These are phyloP conservation scores for Eclectus roratus DNA, from an alignment of 2,113 vertebrate species.

Conservation along the genomic window DNA sequence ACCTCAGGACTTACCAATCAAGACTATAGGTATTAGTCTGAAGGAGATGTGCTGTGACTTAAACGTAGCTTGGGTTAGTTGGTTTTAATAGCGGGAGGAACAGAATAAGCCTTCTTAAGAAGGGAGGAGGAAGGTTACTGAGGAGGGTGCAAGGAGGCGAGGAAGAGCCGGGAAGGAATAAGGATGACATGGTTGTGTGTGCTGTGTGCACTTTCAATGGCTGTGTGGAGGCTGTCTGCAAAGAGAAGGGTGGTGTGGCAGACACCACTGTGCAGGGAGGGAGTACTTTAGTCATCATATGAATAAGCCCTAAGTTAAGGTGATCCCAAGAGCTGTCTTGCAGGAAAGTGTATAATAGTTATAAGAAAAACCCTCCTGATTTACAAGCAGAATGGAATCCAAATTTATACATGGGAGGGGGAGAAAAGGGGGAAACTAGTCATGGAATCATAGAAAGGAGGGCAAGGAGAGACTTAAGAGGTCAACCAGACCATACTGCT, in stretches of 20 bases:
- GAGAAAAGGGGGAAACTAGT: neutral
- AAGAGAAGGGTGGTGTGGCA: neutral
- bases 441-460: constrained; percentile 24
- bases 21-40: neutral
- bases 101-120: neutral
- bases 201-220: neutral
- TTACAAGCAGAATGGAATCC: constrained; percentile 8
- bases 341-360: neutral
- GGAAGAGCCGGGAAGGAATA: neutral
- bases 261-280: fast-evolving
- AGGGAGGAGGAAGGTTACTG: neutral
- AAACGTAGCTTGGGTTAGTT: neutral
- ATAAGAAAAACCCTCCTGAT: constrained; percentile 1
- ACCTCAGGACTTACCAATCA: neutral
- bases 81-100: neutral
- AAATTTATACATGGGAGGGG: neutral
- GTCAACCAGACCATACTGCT: constrained; percentile 32
- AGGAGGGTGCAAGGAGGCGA: neutral
- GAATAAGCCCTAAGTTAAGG: neutral
- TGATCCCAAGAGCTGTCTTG: neutral
- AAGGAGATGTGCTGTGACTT: neutral
- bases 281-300: neutral
- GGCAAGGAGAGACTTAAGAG: constrained; percentile 39
- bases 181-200: neutral
- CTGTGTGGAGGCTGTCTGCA: neutral